Evolutionary conservation across 2,888 invertebrate genomes (phyloP).

Genomic region (Fabriciana adippe): DNA sequence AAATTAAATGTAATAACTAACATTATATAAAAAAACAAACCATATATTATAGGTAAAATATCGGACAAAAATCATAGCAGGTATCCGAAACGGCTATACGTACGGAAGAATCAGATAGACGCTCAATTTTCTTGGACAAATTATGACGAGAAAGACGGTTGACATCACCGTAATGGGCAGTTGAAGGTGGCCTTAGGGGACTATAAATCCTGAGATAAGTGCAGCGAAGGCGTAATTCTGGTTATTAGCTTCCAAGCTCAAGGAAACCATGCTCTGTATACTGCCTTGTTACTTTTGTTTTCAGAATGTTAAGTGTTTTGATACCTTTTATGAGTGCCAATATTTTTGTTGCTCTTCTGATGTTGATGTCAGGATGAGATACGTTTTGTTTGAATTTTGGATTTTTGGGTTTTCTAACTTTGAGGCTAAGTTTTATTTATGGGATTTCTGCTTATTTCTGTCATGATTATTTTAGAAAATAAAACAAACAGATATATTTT

Average conservation of each 20-base stretch:
- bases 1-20: too few species aligned
- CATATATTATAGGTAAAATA: too few species aligned
- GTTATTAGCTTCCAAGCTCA: conserved; percentile 38
- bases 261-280: conserved; percentile 22
- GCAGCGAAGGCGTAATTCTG: conserved; percentile 42
- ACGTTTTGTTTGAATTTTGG: conserved; percentile 6
- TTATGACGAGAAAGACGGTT: conserved; percentile 44
- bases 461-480: too few species aligned
- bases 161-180: conserved; percentile 48
- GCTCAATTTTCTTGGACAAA: conserved; percentile 43
- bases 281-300: conserved; percentile 19
- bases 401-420: not conserved
- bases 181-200: conserved; percentile 43
- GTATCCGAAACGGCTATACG: not conserved
- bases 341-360: not conserved
- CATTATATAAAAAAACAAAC: too few species aligned
- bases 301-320: conserved; percentile 20
- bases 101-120: conserved; percentile 37
- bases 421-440: too few species aligned
- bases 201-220: conserved; percentile 48
- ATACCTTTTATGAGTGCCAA: conserved; percentile 3
- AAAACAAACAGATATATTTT: too few species aligned
- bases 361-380: not conserved
- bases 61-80: too few species aligned
- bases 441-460: too few species aligned